Conservation (phyloP, 2,797 vertebrate species). For the Okamejei kenojei region DNA sequence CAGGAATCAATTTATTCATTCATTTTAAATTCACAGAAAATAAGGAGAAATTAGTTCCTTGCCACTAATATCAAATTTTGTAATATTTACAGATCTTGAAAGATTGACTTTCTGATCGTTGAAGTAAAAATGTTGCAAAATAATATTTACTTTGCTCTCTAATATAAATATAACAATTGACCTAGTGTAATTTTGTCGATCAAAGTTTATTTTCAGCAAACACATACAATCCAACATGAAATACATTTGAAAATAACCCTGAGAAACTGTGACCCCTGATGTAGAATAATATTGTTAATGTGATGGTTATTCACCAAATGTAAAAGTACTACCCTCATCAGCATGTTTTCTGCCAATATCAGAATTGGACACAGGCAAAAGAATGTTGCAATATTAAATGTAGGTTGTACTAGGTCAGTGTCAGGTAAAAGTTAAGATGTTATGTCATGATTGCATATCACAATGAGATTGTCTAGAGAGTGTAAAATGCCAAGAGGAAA, state of each 20-base stretch:
- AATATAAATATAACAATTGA: neutral
- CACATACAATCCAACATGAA: neutral
- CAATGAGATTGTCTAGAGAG: no score
- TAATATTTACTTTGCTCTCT: neutral
- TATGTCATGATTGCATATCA: no score
- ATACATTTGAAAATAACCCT: no score
- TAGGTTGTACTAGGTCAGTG: no score
- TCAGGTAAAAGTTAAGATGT: no score
- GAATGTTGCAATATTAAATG: no score
- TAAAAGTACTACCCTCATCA: no score
- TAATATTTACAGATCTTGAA: neutral
- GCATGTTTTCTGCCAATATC: no score
- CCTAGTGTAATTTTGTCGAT: neutral
- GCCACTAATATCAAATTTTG: neutral
- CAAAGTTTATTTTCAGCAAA: neutral
- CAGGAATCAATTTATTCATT: neutral
- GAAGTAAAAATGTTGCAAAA: no score
- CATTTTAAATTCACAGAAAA: neutral
- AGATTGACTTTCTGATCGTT: neutral
- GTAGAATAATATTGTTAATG: neutral
- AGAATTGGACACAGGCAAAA: no score
- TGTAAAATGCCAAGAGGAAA: no score
- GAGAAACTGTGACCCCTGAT: neutral
- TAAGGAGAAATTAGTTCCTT: neutral
- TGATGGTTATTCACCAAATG: no score